phyloP scores from a whole-genome alignment of 2,797 vertebrate genomes.

The Philypnodon macrostomus region DNA sequence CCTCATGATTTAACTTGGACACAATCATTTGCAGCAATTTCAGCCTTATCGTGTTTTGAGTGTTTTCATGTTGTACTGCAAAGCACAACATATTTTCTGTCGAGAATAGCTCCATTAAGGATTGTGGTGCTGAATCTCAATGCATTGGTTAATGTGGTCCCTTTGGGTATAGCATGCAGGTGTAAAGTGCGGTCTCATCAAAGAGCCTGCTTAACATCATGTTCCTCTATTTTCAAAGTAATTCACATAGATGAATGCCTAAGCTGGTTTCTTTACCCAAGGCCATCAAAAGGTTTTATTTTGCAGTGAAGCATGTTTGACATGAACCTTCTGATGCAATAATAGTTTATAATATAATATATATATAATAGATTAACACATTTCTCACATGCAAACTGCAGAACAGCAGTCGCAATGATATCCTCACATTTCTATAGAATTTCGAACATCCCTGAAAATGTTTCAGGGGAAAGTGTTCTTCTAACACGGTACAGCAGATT shows the following conservation, averaged over 20 bases:
- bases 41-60: neutral
- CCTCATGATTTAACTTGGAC: neutral
- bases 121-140: conserved; percentile 14
- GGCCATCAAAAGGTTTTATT: no score
- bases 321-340: no score
- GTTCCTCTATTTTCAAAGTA: neutral
- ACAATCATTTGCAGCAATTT: neutral
- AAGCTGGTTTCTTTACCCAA: no score
- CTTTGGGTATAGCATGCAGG: neutral
- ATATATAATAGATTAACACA: no score
- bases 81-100: conserved; percentile 11
- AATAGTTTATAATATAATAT: no score
- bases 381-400: no score
- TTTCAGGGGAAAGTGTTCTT: no score
- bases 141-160: conserved; percentile 12
- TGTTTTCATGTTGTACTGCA: neutral
- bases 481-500: neutral
- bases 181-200: neutral
- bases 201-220: neutral
- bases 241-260: neutral
- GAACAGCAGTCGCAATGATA: no score
- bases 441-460: no score
- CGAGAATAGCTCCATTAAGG: conserved; percentile 8
- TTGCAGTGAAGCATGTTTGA: no score
- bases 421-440: no score